Base-by-base conservation (phyloP, 2,888 invertebrate genomes). In the Drosophila setosimentum region DNA sequence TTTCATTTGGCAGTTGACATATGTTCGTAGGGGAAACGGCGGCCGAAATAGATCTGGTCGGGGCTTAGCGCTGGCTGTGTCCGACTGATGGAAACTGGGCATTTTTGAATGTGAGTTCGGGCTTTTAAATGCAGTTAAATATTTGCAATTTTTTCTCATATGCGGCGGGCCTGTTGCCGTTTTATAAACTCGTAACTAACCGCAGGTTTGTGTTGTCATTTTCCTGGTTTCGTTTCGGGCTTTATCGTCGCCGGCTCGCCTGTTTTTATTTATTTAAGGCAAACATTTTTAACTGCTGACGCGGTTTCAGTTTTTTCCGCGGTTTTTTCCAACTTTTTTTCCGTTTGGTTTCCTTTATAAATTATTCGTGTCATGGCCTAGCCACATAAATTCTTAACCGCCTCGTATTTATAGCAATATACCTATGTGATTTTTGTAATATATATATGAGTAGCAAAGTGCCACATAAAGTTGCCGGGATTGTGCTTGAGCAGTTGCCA, bases 1-100 rank as follows among this genome's bases (percentile, higher is more conserved):
- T 87, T 86, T 82, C 85, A 85, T 87, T 87, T 85, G 82, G 85
- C 83, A 80, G 83, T 85, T 87, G 86, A 86, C 86, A 86, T 86
- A 83, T 86, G 83, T 80, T 82, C 87, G 83, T 80, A 80, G 71
- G 78, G 72, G 53, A 77, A 78, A 60, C 73, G 54, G 62, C 57
- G 40, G 35, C 76, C 67, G 40, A 54, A 64, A 64, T 77, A 57
- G 66, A 61, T 58, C 61, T 58, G 66, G 30, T 21, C 16, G 42
- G 54, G 61, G 57, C 33, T 48, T 40, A 32, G 54, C 37, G 35
- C 40, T 21, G 33, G 40, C 27, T 37, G 18, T 32, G 30, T 42
- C 24, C 32, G 29, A 48, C 49, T 50, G 67, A 58, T 58, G 68
- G 27, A 42, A 58, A 18, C 51, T 35, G 66, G 58, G 18, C 37